Percentiles rank a stretch among this genome's conserved stretches.
phyloP scores from a whole-genome alignment of 2,888 invertebrate genomes.

The Tipula lateralis region DNA sequence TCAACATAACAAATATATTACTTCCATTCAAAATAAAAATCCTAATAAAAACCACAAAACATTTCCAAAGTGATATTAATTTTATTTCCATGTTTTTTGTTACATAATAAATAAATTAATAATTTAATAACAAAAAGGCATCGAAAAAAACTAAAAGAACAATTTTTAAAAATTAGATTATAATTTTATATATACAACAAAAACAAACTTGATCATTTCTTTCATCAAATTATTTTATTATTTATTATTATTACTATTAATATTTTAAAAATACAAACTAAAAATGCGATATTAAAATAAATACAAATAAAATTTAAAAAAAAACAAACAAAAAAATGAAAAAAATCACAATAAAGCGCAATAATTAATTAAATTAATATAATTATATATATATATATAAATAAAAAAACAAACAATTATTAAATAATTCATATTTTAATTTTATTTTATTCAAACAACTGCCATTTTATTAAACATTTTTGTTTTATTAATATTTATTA shows the following conservation, averaged over 20 bases:
- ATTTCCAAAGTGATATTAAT: slow-evolving; percentile 11
- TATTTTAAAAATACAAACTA: background rate
- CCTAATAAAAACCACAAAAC: background rate
- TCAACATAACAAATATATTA: background rate
- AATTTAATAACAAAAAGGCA: slow-evolving; percentile 19
- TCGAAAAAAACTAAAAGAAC: background rate
- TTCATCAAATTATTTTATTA: background rate
- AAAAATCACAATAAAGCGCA: slow-evolving; percentile 15
- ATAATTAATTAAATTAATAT: slow-evolving; percentile 11
- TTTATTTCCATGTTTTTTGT: slow-evolving; percentile 19
- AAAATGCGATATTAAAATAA: slow-evolving; percentile 20
- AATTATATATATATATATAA: background rate
- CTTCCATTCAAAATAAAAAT: background rate
- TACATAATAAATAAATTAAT: slow-evolving; percentile 6
- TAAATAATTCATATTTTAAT: slow-evolving; percentile 6
- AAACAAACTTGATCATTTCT: background rate
- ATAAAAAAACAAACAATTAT: background rate
- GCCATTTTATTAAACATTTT: background rate
- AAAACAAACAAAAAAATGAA: background rate
- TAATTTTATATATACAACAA: background rate
- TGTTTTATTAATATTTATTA: background rate
- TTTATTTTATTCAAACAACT: slow-evolving; percentile 11
- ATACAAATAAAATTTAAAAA: background rate
- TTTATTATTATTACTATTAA: background rate
- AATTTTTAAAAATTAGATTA: background rate